phyloP scores from a whole-genome alignment of 53 echinoderm and acorn worm genomes.

The Echinometra lucunter region DNA sequence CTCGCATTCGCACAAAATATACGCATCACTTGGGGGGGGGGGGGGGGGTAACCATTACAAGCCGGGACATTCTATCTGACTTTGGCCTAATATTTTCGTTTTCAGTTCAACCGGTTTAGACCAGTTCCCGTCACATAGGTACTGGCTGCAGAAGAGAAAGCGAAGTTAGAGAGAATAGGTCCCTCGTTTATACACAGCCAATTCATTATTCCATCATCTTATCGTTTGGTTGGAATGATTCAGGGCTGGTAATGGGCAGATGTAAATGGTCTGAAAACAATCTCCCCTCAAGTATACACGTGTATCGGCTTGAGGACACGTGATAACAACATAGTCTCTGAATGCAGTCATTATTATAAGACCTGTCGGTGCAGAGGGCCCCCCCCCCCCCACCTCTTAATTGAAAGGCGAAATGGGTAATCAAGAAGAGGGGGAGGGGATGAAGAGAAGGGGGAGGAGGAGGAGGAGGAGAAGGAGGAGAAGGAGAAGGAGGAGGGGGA shows the following conservation, averaged over 20 bases:
- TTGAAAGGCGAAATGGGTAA: too few relatives aligned
- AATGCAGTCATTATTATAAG: neutral
- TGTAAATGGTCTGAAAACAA: neutral
- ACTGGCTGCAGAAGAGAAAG: neutral
- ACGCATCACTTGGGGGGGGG: neutral
- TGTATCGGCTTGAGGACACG: neutral
- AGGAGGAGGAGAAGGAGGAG: too few relatives aligned
- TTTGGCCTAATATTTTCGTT: neutral
- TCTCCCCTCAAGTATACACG: neutral
- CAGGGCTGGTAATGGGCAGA: neutral
- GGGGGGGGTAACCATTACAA: neutral
- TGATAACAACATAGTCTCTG: neutral
- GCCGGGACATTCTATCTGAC: neutral
- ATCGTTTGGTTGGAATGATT: neutral
- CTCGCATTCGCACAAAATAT: neutral
- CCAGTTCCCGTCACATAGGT: neutral
- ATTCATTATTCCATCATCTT: neutral
- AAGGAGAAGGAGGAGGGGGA: too few relatives aligned
- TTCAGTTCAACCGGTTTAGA: constrained; percentile 26
- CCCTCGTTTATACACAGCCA: neutral
- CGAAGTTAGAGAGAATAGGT: neutral
- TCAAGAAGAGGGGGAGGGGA: too few relatives aligned
- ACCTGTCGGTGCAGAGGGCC: too few relatives aligned
- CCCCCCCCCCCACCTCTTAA: too few relatives aligned
- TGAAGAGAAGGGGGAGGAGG: too few relatives aligned